Percentiles rank a stretch among this genome's conserved stretches.
These are phyloP conservation scores for Gallirallus australis DNA, from an alignment of 2,797 vertebrate species.

Conservation along the genomic window DNA sequence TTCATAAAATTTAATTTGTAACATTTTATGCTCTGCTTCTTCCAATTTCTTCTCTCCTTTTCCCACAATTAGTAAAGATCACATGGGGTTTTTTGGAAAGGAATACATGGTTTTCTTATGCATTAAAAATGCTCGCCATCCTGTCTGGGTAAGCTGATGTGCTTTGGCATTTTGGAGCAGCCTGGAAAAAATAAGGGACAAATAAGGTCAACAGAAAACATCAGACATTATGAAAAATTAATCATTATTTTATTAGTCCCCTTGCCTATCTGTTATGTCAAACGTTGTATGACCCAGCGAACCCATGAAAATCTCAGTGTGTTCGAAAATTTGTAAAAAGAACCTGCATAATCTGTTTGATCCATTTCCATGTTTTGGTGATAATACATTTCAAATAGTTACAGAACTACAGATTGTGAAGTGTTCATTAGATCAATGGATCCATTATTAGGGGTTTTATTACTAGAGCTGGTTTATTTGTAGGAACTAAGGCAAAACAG, in stretches of 20 bases:
- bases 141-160: neutral
- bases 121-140: neutral
- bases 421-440: neutral
- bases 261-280: neutral
- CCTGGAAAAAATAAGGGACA: neutral
- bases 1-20: slow-evolving; percentile 23
- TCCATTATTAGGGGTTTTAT: neutral
- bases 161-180: neutral
- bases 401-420: neutral
- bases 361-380: neutral
- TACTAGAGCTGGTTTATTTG: neutral
- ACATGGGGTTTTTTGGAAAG: neutral
- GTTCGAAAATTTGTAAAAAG: neutral
- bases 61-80: neutral
- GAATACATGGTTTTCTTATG: neutral
- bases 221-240: neutral
- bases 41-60: neutral
- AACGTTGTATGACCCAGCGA: neutral
- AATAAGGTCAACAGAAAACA: neutral
- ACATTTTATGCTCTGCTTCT: slow-evolving; percentile 34
- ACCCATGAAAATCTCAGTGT: neutral
- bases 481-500: neutral
- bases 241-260: neutral
- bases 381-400: neutral
- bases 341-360: accelerated